Evolutionary conservation across 2,797 vertebrate species (phyloP), one percentile per base, ranked within the genome.

Genomic region (Gadopsis bispinosus): DNA sequence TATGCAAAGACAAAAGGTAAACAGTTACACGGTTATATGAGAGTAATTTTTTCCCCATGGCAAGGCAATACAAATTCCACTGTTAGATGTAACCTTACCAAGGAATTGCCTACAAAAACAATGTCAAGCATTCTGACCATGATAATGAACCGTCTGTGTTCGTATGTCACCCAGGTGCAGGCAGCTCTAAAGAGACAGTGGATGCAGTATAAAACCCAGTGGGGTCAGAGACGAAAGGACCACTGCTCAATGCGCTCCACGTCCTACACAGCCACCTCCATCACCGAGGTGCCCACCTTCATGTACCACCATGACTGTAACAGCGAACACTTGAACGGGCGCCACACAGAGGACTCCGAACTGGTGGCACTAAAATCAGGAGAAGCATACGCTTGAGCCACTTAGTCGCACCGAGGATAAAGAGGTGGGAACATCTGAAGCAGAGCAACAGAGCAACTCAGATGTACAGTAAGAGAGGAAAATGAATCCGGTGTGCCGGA

Each of bases 121-220:
- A 12, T 7, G 31, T 41, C 11, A n/a, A 19, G 20, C 29, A 41
- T 29, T 47, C 4, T 8, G 29, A 48, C 5, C 12, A 22, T 67
- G 9, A 33, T 12, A 1, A 7, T 54, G 12, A 59, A 39, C 12
- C 17, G 1, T 53, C 20, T 80, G 22, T 66, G 33, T 77, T 13
- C 79, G 33, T 88, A 55, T 84, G 79, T 61, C 4, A 1, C 69
- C 13, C 89, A 99, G 98, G 97, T 99, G 2, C 98, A 99, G 75
- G 95, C 93, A 0, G 94, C 97, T 35, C 81, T 99, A 73, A 98
- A 96, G 92, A 96, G 98, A 68, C 98, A 99, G 7, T 98, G 98
- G 98, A 91, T 95, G 29, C 96, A 98, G 91, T 96, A 97, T 59
- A 97, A 97, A 88, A 95, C 94, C 6, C 97, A 98, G 73, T 97